These are phyloP conservation scores for Matsumyia berberina DNA, from an alignment of 2,888 invertebrate species.

Conservation along the genomic window DNA sequence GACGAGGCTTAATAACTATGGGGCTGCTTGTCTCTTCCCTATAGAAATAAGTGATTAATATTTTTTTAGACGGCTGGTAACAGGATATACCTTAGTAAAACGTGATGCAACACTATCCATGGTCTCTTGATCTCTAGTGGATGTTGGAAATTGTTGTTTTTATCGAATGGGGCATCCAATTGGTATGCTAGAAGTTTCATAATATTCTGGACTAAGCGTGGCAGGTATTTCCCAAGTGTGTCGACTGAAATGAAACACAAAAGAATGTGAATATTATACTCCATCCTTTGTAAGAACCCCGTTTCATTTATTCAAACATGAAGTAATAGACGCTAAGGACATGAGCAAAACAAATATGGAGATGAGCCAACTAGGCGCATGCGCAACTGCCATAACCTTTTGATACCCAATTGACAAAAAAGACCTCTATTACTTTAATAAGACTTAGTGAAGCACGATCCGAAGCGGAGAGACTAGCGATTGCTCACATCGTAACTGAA, in stretches of 20 bases:
- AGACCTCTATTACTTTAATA: no score
- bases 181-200: conserved; percentile 91
- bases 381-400: no score
- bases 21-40: conserved; percentile 89
- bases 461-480: no score
- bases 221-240: conserved; percentile 86
- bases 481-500: no score
- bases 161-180: conserved; percentile 87
- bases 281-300: conserved; percentile 85
- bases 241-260: conserved; percentile 80
- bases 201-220: conserved; percentile 90
- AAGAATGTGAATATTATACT: conserved; percentile 75
- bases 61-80: background rate
- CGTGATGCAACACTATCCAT: conserved; percentile 93
- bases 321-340: no score
- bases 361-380: no score
- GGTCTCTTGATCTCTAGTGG: conserved; percentile 90
- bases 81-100: conserved; percentile 87
- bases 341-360: no score
- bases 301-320: conserved; percentile 84
- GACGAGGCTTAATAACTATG: conserved; percentile 83
- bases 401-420: no score
- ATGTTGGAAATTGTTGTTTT: conserved; percentile 87
- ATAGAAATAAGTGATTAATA: conserved; percentile 6
- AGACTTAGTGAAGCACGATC: no score